These are phyloP conservation scores for Apocrypta bakeri DNA, from an alignment of 1,140 invertebrate species.

Conservation along the genomic window DNA sequence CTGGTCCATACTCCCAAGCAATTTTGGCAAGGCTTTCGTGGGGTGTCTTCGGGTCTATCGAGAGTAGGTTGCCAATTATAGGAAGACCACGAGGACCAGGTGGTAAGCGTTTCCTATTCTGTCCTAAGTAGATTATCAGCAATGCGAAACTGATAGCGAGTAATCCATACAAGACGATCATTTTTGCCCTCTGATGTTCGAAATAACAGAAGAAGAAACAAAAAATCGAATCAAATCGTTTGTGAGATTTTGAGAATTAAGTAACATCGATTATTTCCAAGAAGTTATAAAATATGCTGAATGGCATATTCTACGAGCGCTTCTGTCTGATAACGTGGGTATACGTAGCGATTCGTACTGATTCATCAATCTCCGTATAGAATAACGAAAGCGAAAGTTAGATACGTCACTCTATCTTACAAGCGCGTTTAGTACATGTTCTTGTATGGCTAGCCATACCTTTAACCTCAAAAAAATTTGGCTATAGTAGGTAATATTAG, in stretches of 20 bases:
- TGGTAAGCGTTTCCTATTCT: conserved; percentile 71
- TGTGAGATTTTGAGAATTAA: not conserved
- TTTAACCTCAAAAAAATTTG: not conserved
- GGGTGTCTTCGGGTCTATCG: conserved; percentile 79
- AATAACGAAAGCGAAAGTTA: conserved; percentile 33
- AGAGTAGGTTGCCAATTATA: conserved; percentile 85
- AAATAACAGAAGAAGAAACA: too few species aligned
- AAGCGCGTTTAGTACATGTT: not conserved
- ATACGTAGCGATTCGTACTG: not conserved
- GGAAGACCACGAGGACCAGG: conserved; percentile 87
- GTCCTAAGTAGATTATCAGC: conserved; percentile 27
- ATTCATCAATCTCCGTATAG: not conserved
- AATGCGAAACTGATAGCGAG: conserved; percentile 38
- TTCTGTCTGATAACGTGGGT: not conserved
- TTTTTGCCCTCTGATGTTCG: conserved; percentile 27
- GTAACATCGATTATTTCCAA: not conserved
- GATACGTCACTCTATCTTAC: not conserved
- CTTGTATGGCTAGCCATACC: not conserved
- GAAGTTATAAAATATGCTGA: not conserved
- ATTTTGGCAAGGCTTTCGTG: conserved; percentile 82
- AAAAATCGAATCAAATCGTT: too few species aligned
- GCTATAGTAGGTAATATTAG: too few species aligned
- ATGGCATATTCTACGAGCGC: not conserved
- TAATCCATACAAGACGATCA: conserved; percentile 46
- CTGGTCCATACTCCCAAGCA: conserved; percentile 79